Evolutionary conservation across 2,113 vertebrate genomes (phyloP), one percentile per base, ranked within the genome.

Genomic region (Neomonachus schauinslandi): DNA sequence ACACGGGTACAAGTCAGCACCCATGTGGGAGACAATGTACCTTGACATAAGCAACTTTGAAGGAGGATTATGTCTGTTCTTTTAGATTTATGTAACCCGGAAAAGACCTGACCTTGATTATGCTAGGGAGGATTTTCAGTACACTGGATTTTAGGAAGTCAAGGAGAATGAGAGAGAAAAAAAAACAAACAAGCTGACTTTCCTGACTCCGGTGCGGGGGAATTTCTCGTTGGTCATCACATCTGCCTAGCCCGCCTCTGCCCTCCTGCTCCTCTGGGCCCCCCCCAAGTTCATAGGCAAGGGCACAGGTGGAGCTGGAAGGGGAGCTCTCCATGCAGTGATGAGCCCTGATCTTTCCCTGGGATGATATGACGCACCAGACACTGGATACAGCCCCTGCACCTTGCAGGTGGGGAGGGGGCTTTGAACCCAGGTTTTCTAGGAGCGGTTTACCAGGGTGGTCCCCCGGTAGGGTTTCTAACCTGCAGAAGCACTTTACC

Each of bases 161-260:
- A 63, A 63, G 42, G 61, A 67, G n/a, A 77, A 0, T 3, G 15
- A 81, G 18, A 33, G 33, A 3, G 1, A 7, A 71, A n/a, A 69
- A n/a, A 46, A 19, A 42, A 69, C 61, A 46, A 79, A 26, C 4
- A 67, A 31, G n/a, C 46, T 21, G 61, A 49, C 8, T 7, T 12
- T 57, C 46, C 39, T 39, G 31, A 57, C 36, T 36, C 13, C 0
- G n/a, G 22, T 4, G 9, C 0, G 4, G 21, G 4, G 46, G 3
- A 13, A 8, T 74, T 80, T 87, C 87, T 21, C 0, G 0, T 24
- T 15, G 22, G 42, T 42, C 24, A 21, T 19, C 28, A 10, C 21
- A 1, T 53, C 11, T 28, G 26, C 18, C 42, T 15, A 8, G n/a
- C 22, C 26, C 76, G 49, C 26, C 81, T 49, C 26, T 26, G 26